A percentile compares a stretch with the other conserved stretches of the same genome.
Evolutionary conservation across 1,140 invertebrate species (phyloP).

Genomic region (Drosophila arizonae): DNA sequence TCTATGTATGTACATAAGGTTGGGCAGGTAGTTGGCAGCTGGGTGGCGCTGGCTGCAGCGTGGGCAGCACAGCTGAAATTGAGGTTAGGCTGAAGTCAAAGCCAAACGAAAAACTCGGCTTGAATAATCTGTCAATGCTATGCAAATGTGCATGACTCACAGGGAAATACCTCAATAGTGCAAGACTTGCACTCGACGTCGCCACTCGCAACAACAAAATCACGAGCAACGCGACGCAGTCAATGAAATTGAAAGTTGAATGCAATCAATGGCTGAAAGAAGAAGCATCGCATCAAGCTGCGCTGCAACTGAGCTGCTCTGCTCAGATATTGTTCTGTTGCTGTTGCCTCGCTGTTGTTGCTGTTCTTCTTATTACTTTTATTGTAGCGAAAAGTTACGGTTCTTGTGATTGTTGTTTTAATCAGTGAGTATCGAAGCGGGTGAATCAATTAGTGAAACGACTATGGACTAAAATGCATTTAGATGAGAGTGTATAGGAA

Average conservation of each 20-base stretch:
- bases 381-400: constrained; percentile 34
- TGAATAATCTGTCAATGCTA: constrained; percentile 45
- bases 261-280: constrained; percentile 47
- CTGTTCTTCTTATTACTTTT: constrained; percentile 11
- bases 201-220: constrained; percentile 10
- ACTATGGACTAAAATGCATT: constrained; percentile 35
- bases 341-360: constrained; percentile 18
- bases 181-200: constrained; percentile 8
- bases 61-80: constrained; percentile 44
- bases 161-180: constrained; percentile 60
- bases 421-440: constrained; percentile 1
- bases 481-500: neutral
- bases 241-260: constrained; percentile 73
- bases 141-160: constrained; percentile 66
- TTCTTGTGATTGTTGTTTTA: constrained; percentile 29
- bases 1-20: constrained; percentile 31
- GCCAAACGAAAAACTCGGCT: constrained; percentile 29
- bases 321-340: constrained; percentile 14
- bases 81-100: constrained; percentile 40
- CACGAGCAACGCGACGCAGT: constrained; percentile 33
- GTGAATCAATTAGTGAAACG: constrained; percentile 5
- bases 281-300: constrained; percentile 10
- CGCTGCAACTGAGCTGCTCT: constrained; percentile 13
- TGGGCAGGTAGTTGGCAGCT: constrained; percentile 56
- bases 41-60: constrained; percentile 57